Conservation (phyloP, 2,888 invertebrate genomes). For the Bellardia bayeri region DNA sequence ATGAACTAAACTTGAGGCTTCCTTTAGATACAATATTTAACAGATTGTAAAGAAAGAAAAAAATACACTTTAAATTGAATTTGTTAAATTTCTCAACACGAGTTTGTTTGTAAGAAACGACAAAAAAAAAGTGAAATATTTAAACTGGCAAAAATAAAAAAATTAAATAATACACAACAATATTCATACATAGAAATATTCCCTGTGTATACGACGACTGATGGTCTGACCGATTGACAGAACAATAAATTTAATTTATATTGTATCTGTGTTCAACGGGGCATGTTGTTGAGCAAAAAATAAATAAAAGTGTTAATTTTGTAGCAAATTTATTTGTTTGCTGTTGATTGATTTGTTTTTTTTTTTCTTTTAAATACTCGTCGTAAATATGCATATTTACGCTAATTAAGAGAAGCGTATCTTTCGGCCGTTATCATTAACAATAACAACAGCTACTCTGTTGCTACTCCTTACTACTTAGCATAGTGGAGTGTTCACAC, state of each 20-base stretch:
- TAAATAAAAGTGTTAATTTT: slow-evolving; percentile 56
- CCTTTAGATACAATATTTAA: slow-evolving; percentile 82
- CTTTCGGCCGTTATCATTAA: slow-evolving; percentile 31
- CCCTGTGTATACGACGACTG: slow-evolving; percentile 32
- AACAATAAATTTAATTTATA: slow-evolving; percentile 50
- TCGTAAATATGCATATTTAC: slow-evolving; percentile 55
- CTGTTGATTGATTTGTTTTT: slow-evolving; percentile 61
- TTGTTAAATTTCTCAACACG: slow-evolving; percentile 63
- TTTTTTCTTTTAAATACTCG: slow-evolving; percentile 34
- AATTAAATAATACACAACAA: slow-evolving; percentile 35
- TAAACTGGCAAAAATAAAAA: slow-evolving; percentile 32
- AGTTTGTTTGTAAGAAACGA: slow-evolving; percentile 43
- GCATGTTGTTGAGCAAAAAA: slow-evolving; percentile 10
- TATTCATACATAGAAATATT: slow-evolving; percentile 19
- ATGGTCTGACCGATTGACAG: slow-evolving; percentile 29
- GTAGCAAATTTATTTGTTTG: slow-evolving; percentile 57
- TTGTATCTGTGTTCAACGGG: slow-evolving; percentile 8
- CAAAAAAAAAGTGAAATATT: slow-evolving; percentile 27
- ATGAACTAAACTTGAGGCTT: slow-evolving; percentile 81
- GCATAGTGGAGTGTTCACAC: slow-evolving; percentile 3
- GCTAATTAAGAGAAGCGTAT: slow-evolving; percentile 58
- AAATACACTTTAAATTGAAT: slow-evolving; percentile 56
- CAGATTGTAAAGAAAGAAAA: slow-evolving; percentile 70
- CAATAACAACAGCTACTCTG: not conserved
- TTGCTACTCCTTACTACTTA: not conserved